These are phyloP conservation scores for Brachionus paranguensis DNA, from an alignment of 1,140 invertebrate species.

Conservation along the genomic window DNA sequence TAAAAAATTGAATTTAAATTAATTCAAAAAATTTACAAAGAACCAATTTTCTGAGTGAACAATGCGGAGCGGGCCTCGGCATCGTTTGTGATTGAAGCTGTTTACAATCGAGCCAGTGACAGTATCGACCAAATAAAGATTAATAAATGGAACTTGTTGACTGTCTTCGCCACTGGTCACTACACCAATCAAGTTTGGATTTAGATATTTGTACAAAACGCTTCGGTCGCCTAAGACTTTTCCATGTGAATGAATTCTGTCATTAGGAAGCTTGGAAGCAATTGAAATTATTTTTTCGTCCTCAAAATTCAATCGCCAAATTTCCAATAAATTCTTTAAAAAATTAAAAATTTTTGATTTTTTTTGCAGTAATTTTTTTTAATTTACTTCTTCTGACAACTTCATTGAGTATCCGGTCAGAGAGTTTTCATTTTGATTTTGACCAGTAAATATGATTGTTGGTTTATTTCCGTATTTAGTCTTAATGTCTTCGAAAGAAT, in stretches of 20 bases:
- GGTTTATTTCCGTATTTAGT: neutral
- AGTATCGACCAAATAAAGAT: constrained; percentile 76
- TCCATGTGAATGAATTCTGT: constrained; percentile 90
- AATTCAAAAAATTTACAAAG: constrained; percentile 55
- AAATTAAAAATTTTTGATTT: neutral
- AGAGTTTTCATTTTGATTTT: neutral
- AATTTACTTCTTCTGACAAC: neutral
- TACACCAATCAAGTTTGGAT: constrained; percentile 88
- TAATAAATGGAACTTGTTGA: constrained; percentile 61
- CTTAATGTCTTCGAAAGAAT: neutral
- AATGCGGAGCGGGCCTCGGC: constrained; percentile 73
- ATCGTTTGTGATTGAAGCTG: constrained; percentile 66
- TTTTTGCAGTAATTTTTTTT: too few species aligned
- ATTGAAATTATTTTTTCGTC: constrained; percentile 17
- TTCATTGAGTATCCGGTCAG: constrained; percentile 16
- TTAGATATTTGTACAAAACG: constrained; percentile 95
- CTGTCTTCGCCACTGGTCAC: constrained; percentile 71
- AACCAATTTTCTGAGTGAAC: constrained; percentile 96
- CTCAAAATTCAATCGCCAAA: constrained; percentile 17
- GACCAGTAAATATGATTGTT: neutral
- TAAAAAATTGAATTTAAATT: constrained; percentile 49
- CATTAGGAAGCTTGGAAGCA: constrained; percentile 51
- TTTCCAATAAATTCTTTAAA: neutral
- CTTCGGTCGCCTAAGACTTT: constrained; percentile 86
- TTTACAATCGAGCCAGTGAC: constrained; percentile 69